A percentile compares a stretch with the other conserved stretches of the same genome.
Conservation (phyloP, 2,888 invertebrate species). For the Ornithoptera alexandrae region DNA sequence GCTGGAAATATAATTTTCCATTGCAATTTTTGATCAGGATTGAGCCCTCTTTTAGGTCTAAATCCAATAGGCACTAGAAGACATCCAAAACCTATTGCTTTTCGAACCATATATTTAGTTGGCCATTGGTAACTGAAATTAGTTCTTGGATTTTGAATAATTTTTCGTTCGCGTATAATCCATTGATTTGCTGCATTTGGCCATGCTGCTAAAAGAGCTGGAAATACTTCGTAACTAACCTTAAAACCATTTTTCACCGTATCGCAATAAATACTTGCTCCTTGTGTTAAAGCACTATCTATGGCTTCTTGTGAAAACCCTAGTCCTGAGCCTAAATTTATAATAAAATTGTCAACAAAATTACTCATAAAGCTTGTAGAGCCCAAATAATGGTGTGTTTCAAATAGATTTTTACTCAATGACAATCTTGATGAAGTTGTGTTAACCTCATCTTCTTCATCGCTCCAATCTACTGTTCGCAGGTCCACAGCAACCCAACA, state of each 20-base stretch:
- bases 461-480: constrained; percentile 63
- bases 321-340: constrained; percentile 79
- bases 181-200: constrained; percentile 86
- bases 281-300: constrained; percentile 79
- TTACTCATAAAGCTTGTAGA: constrained; percentile 84
- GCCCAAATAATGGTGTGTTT: constrained; percentile 79
- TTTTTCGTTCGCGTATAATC: constrained; percentile 80
- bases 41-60: constrained; percentile 81
- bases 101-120: constrained; percentile 82
- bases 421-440: constrained; percentile 54
- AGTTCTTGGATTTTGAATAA: constrained; percentile 78
- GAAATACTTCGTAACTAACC: constrained; percentile 83
- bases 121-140: constrained; percentile 85
- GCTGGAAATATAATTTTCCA: constrained; percentile 90
- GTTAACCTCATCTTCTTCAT: constrained; percentile 64
- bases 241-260: constrained; percentile 61
- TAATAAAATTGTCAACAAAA: constrained; percentile 83
- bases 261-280: constrained; percentile 84
- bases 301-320: constrained; percentile 79
- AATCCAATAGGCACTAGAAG: constrained; percentile 86
- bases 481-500: constrained; percentile 73
- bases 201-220: constrained; percentile 86
- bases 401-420: constrained; percentile 59
- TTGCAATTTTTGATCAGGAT: constrained; percentile 83
- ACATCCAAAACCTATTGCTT: constrained; percentile 83